Percentiles rank a stretch among this genome's conserved stretches.
Conservation (phyloP, 1,140 invertebrate species). For the Drosophila aff. region DNA sequence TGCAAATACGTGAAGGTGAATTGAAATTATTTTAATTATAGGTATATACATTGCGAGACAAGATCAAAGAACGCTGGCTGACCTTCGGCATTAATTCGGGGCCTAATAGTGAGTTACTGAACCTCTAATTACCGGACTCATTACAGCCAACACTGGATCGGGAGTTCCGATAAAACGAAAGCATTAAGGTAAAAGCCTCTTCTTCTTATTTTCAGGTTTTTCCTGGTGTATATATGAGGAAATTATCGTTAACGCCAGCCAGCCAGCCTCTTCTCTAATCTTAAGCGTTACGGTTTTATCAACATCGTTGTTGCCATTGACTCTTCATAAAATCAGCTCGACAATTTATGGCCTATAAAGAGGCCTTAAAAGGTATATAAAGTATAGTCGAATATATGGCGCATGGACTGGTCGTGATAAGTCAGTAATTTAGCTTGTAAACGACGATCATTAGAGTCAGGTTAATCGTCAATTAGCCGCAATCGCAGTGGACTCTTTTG, state of each 20-base stretch:
- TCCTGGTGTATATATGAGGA: neutral
- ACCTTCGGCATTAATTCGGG: slow-evolving; percentile 27
- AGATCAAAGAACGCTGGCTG: slow-evolving; percentile 41
- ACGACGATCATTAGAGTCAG: slow-evolving; percentile 62
- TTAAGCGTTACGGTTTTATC: slow-evolving; percentile 48
- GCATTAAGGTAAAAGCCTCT: neutral
- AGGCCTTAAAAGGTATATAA: slow-evolving; percentile 34
- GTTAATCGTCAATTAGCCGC: slow-evolving; percentile 69
- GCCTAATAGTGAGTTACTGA: slow-evolving; percentile 26
- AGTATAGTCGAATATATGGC: slow-evolving; percentile 57
- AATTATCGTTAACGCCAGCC: slow-evolving; percentile 30
- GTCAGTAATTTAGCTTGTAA: slow-evolving; percentile 37
- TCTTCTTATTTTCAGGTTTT: slow-evolving; percentile 5
- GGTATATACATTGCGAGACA: neutral
- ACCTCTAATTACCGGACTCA: slow-evolving; percentile 28
- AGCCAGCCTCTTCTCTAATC: slow-evolving; percentile 53
- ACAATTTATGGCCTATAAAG: slow-evolving; percentile 61
- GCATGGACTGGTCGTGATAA: slow-evolving; percentile 53
- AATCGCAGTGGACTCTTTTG: slow-evolving; percentile 41
- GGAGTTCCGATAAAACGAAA: slow-evolving; percentile 17
- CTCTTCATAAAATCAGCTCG: slow-evolving; percentile 70
- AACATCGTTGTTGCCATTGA: slow-evolving; percentile 34
- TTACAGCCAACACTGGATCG: slow-evolving; percentile 12
- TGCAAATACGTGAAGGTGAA: slow-evolving; percentile 41
- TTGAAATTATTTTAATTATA: slow-evolving; percentile 41